These are phyloP conservation scores for Nesoenas mayeri DNA, from an alignment of 2,113 vertebrate species.

Conservation along the genomic window DNA sequence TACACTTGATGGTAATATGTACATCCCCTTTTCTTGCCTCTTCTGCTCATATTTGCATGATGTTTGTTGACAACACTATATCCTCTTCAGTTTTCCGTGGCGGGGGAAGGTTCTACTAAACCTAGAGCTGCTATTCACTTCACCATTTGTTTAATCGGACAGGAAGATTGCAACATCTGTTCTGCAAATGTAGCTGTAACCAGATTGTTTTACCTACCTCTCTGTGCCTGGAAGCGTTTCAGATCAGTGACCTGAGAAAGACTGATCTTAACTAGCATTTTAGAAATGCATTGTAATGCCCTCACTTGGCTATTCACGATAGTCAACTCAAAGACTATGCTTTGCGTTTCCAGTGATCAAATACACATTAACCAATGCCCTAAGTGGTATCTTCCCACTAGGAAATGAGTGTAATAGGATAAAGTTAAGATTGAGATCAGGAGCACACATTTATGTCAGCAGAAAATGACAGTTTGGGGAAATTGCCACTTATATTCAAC, in stretches of 20 bases:
- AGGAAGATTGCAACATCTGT: background rate
- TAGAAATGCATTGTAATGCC: background rate
- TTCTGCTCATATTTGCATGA: slow-evolving; percentile 77
- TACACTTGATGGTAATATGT: slow-evolving; percentile 83
- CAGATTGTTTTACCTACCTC: background rate
- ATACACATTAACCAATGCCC: background rate
- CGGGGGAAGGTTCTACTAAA: background rate
- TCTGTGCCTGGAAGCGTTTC: slow-evolving; percentile 1
- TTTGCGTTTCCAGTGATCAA: background rate
- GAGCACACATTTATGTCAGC: background rate
- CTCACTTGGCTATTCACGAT: background rate
- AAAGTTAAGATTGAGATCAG: background rate
- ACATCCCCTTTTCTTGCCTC: slow-evolving; percentile 71
- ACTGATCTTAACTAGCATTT: background rate
- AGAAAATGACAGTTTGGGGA: background rate
- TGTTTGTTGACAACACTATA: slow-evolving; percentile 47
- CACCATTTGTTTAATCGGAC: background rate
- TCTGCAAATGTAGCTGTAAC: slow-evolving; percentile 17
- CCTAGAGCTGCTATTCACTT: background rate
- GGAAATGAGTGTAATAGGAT: background rate
- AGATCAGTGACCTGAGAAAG: background rate
- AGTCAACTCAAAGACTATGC: background rate
- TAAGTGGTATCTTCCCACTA: background rate
- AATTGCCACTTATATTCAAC: background rate
- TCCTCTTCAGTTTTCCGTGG: background rate